Evolutionary conservation across 2,888 invertebrate genomes (phyloP).

Genomic region (Orthosia gothica): DNA sequence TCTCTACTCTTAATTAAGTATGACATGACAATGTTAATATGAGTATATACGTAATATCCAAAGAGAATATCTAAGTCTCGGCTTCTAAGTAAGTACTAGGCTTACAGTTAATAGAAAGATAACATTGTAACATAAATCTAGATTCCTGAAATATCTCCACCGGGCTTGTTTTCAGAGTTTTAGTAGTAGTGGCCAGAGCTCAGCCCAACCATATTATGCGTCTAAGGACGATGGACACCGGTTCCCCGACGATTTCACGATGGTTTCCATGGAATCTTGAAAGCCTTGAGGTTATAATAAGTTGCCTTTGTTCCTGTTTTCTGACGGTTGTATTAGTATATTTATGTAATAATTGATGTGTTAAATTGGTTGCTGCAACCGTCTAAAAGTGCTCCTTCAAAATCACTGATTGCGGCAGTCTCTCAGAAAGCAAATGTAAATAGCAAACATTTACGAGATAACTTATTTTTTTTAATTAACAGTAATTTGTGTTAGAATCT

Average conservation of each 20-base stretch:
- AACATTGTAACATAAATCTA: constrained; percentile 10
- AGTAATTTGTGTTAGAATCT: not conserved
- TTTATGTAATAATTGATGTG: not conserved
- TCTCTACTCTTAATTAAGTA: not conserved
- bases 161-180: not conserved
- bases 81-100: no score
- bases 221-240: not conserved
- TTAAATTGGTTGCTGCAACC: not conserved
- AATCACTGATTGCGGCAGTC: not conserved
- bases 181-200: not conserved
- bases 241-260: no score
- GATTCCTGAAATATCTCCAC: constrained; percentile 4
- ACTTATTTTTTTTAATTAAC: not conserved
- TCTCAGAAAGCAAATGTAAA: not conserved
- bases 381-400: not conserved
- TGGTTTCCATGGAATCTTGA: not conserved
- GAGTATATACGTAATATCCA: not conserved
- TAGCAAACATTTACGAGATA: not conserved
- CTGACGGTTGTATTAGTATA: not conserved
- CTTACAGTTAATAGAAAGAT: constrained; percentile 15
- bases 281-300: not conserved
- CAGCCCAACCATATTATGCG: not conserved
- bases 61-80: not conserved
- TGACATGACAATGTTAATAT: not conserved
- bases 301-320: not conserved